Base-by-base conservation (phyloP, 2,888 invertebrate genomes). In the Julus scanicus region DNA sequence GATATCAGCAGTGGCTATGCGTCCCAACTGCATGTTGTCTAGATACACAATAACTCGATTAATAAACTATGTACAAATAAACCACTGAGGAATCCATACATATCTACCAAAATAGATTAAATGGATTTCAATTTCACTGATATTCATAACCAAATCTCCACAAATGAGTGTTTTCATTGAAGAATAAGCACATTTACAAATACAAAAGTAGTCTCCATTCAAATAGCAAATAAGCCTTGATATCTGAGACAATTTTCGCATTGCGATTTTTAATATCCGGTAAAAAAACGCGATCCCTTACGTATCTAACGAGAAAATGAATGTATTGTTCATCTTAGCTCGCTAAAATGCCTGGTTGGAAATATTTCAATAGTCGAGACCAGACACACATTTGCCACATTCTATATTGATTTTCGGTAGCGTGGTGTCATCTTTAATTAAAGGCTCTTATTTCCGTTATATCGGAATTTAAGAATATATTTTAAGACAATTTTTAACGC, bases 391-490 rank as follows among this genome's bases (percentile, higher is more conserved):
- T 80, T 80, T 80, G 80, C 13, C 80, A 80, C 80, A 37, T 37
- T 80, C 11, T 80, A 80, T 80, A 80, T 80, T 80, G 80, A 80
- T 37, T 80, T 80, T 80, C 15, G 71, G 37, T 80, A 15, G 29
- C 80, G 29, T 37, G 37, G 80, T 80, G 80, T 80, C 80, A 37
- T 80, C 37, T 80, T 80, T 80, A 80, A 80, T 80, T 80, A 80
- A 80, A 80, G 37, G 37, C 37, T 80, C 80, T 80, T 80, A 80
- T 80, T 80, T 80, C 80, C 80, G 80, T 80, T 80, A 37, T 37
- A 80, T 80, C 37, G 80, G 80, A 80, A 80, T 80, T 37, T 37
- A 15, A 80, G 80, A 80, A 80, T 80, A 37, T 2, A 80, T 80
- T 80, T 80, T 37, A 13, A 80, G 37, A 3, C 37, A 80, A 80